Base-by-base conservation (phyloP, 2,113 vertebrate species). In the Tringa solitaria region DNA sequence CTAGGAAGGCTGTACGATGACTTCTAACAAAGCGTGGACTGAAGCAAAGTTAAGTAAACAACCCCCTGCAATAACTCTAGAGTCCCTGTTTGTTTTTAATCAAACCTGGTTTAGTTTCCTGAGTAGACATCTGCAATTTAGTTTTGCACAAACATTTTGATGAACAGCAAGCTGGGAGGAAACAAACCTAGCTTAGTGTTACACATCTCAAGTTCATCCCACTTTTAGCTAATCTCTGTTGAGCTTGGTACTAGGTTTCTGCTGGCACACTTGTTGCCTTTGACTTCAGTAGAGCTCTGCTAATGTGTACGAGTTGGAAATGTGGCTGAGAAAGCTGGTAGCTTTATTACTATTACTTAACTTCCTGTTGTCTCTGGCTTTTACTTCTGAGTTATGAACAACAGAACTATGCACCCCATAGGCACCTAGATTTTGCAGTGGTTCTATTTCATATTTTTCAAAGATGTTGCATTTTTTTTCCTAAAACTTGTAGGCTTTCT, bases 1-100 rank as follows among this genome's bases (percentile, higher is more conserved):
- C 26, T 27, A 7, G 45, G n/a, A 39, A 9, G 28, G 27, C 41
- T 43, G 37, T 26, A 24, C 0, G 14, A 28, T 45, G 0, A 2
- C 61, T 68, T 45, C 15, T 28, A 33, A 23, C 50, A 70, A 37
- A 87, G 39, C 0, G 1, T 48, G n/a, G 69, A 69, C 28, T 76
- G 90, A 27, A 80, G 59, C n/a, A 39, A 60, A 64, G 30, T 18
- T 43, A 65, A 39, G 28, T 5, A 79, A 90, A 85, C 54, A 51
- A 84, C 70, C 4, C 12, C n/a, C 53, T 81, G 79, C 41, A 54
- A n/a, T 59, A 72, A 43, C 35, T 84, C 16, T 8, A 33, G 51
- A 37, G 41, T 3, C 80, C 46, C 37, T 85, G 27, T 74, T 94
- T 85, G 70, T 3, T 73, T 96, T 94, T 81, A 61, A 88, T 84